Conservation (phyloP, 2,113 vertebrate genomes). For the Plecturocebus donacophilus region DNA sequence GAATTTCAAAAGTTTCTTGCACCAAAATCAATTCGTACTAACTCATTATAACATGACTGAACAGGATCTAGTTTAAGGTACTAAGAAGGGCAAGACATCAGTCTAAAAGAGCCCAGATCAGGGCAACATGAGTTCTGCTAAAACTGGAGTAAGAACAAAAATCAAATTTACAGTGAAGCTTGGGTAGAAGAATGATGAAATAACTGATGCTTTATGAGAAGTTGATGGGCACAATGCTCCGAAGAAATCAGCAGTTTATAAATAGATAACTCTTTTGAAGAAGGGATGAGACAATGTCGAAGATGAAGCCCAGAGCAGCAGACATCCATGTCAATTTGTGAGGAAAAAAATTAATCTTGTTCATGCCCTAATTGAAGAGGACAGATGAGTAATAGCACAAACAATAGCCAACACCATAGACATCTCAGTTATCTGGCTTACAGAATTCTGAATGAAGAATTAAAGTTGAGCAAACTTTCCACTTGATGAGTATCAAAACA, state of each 20-base stretch:
- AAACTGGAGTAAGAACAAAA: not conserved
- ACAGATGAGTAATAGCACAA: not conserved
- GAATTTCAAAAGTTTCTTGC: not conserved
- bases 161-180: not conserved
- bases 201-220: not conserved
- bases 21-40: not conserved
- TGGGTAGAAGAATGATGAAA: not conserved
- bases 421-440: not conserved
- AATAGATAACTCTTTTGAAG: not conserved
- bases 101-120: not conserved
- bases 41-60: not conserved
- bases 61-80: not conserved
- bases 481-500: not conserved
- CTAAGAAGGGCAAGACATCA: not conserved
- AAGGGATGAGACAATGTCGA: not conserved
- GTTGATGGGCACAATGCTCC: not conserved
- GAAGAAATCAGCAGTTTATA: not conserved
- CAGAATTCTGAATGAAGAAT: not conserved
- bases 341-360: not conserved
- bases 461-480: not conserved
- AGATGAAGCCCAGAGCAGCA: not conserved
- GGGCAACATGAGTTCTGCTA: not conserved
- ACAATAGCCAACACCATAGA: not conserved
- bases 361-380: not conserved
- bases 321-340: not conserved